Percentiles rank a stretch among this genome's conserved stretches.
Conservation (phyloP, 2,797 vertebrate genomes). For the Anisognathus igniventris region DNA sequence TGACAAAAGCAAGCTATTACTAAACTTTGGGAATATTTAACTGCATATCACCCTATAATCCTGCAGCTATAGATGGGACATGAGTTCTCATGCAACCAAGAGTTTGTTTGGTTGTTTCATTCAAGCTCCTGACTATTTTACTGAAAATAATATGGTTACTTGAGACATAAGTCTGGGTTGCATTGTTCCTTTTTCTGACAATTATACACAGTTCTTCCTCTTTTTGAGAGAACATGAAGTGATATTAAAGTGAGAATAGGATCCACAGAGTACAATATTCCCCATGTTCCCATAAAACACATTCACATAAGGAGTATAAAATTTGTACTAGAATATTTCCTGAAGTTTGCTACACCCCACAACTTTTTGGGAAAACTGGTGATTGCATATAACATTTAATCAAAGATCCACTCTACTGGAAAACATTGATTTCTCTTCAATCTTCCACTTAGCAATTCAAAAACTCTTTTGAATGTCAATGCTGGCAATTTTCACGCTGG, state of each 20-base stretch:
- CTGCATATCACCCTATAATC: neutral
- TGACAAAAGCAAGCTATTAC: neutral
- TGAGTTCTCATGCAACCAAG: neutral
- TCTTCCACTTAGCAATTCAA: slow-evolving; percentile 41
- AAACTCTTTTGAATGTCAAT: slow-evolving; percentile 15
- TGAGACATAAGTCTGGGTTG: neutral
- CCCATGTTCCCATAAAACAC: neutral
- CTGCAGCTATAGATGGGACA: neutral
- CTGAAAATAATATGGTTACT: neutral
- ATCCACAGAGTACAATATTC: neutral
- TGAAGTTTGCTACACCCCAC: neutral
- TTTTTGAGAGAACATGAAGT: neutral
- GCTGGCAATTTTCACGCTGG: neutral
- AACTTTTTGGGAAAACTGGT: neutral
- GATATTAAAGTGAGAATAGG: neutral
- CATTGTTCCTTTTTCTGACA: neutral
- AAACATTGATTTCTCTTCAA: slow-evolving; percentile 23
- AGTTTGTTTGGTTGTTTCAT: neutral
- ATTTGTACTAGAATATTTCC: neutral
- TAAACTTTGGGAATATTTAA: neutral
- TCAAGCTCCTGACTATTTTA: neutral
- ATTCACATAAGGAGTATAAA: neutral
- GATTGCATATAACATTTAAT: slow-evolving; percentile 9
- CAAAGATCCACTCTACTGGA: neutral
- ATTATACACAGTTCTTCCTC: neutral